phyloP scores from a whole-genome alignment of 2,113 vertebrate genomes.

The Craseonycteris thonglongyai region DNA sequence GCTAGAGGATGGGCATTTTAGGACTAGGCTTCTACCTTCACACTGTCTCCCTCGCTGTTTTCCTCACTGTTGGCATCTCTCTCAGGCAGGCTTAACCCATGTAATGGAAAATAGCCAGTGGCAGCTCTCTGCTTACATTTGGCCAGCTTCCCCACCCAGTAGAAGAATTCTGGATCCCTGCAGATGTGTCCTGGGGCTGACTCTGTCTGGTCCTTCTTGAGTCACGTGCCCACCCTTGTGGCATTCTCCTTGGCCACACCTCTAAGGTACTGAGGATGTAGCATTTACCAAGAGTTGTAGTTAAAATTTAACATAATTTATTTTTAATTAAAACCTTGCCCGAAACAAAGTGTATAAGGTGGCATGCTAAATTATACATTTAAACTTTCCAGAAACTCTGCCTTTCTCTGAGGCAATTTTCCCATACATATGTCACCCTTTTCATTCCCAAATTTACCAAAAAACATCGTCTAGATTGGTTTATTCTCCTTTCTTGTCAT shows the following conservation, averaged over 20 bases:
- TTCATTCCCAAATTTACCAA: not conserved
- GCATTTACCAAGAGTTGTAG: not conserved
- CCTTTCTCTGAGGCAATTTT: not conserved
- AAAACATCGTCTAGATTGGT: not conserved
- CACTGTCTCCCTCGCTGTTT: not conserved
- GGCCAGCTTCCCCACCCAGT: not conserved
- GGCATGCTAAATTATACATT: not conserved
- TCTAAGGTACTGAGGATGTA: not conserved
- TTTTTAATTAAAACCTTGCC: not conserved
- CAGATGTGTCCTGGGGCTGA: not conserved
- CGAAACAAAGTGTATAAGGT: not conserved
- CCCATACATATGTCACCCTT: not conserved
- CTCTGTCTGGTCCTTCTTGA: not conserved
- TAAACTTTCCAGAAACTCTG: constrained; percentile 30
- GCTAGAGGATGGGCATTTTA: no score
- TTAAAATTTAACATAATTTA: not conserved
- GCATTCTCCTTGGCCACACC: not conserved
- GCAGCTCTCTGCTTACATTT: not conserved
- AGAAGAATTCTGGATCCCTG: not conserved
- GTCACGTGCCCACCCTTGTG: not conserved
- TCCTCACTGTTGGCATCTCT: not conserved
- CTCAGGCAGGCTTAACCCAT: not conserved
- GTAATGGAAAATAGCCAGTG: not conserved
- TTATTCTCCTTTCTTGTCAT: not conserved
- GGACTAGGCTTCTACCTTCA: not conserved